phyloP scores from a whole-genome alignment of 37 sponge, comb jelly and placozoan species.

The Spongia lamella region DNA sequence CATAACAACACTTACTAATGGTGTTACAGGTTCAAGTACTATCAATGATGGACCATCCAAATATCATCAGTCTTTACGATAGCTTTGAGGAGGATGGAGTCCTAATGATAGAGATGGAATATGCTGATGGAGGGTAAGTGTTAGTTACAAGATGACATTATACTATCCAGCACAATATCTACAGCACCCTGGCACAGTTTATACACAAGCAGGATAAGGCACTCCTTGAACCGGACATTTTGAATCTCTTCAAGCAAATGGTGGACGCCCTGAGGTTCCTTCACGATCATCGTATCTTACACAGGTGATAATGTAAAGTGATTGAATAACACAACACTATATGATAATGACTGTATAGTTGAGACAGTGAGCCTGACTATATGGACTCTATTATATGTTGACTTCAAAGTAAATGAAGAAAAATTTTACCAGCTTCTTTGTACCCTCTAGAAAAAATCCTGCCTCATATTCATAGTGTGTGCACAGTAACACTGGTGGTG shows the following conservation, averaged over 20 bases:
- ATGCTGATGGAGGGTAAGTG: conserved; percentile 96
- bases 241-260: conserved; percentile 91
- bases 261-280: conserved; percentile 85
- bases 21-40: conserved; percentile 73
- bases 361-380: too few relatives aligned
- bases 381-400: too few relatives aligned
- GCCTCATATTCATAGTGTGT: too few relatives aligned
- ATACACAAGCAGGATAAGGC: conserved; percentile 66
- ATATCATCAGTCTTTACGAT: conserved; percentile 96
- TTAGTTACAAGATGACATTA: background rate
- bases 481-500: too few relatives aligned
- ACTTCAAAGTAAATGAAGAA: too few relatives aligned
- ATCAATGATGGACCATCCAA: conserved; percentile 88
- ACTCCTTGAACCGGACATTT: conserved; percentile 73
- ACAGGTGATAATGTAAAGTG: too few relatives aligned
- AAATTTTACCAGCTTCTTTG: too few relatives aligned
- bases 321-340: too few relatives aligned
- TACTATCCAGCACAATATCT: background rate
- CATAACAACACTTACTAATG: background rate
- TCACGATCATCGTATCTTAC: conserved; percentile 89
- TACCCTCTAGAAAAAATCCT: too few relatives aligned
- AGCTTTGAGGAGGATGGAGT: conserved; percentile 96
- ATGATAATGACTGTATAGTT: too few relatives aligned
- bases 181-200: conserved; percentile 88
- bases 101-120: conserved; percentile 99